phyloP scores from a whole-genome alignment of 2,797 vertebrate species.

The Sphaeramia orbicularis region DNA sequence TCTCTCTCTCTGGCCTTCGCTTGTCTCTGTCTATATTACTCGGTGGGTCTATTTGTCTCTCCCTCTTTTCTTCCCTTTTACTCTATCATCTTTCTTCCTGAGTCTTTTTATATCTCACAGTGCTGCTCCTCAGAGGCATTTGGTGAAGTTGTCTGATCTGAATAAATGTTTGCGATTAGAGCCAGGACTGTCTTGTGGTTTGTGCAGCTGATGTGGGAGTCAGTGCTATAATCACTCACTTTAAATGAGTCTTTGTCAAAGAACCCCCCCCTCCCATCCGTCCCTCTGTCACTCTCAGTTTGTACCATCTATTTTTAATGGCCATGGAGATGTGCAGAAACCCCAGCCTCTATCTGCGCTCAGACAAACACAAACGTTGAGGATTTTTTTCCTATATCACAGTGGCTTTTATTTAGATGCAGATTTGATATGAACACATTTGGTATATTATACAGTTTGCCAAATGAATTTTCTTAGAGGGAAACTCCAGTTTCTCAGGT shows the following conservation, averaged over 20 bases:
- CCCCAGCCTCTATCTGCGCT: constrained; percentile 36
- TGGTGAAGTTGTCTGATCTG: constrained; percentile 72
- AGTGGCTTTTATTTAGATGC: constrained; percentile 39
- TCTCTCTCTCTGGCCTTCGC: not conserved
- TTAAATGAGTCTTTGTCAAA: constrained; percentile 74
- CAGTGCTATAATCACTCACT: constrained; percentile 43
- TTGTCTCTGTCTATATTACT: constrained; percentile 21
- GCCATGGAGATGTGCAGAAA: constrained; percentile 42
- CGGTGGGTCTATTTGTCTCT: constrained; percentile 32
- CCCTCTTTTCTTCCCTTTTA: no score
- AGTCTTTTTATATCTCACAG: constrained; percentile 65
- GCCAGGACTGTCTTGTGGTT: constrained; percentile 63
- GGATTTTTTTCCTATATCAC: not conserved
- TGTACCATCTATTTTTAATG: constrained; percentile 72
- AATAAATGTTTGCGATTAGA: constrained; percentile 83
- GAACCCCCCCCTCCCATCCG: not conserved
- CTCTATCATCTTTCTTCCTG: constrained; percentile 34
- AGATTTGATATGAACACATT: constrained; percentile 23
- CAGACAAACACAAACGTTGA: constrained; percentile 31
- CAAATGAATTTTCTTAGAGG: constrained; percentile 8
- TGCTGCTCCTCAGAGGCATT: constrained; percentile 63
- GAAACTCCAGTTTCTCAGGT: constrained; percentile 2
- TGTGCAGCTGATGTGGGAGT: constrained; percentile 62
- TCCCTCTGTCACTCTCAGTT: constrained; percentile 68
- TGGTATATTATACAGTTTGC: constrained; percentile 17